Percentiles rank a stretch among this genome's conserved stretches.
Evolutionary conservation across 2,797 vertebrate genomes (phyloP).

Genomic region (Poeciliopsis infans): DNA sequence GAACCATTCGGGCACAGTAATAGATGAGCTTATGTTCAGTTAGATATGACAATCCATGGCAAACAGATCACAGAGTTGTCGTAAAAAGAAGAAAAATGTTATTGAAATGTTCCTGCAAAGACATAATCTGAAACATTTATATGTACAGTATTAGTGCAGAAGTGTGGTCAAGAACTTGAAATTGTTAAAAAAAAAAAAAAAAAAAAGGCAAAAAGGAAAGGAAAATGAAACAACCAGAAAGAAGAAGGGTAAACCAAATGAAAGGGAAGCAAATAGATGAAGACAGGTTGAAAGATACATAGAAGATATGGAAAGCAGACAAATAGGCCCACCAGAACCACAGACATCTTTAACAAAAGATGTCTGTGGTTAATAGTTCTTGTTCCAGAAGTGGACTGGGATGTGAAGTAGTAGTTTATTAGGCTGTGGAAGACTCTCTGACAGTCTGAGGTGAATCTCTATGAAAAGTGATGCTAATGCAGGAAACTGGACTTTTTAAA

Average conservation of each 20-base stretch:
- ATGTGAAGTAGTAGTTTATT: not conserved
- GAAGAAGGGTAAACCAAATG: constrained; percentile 45
- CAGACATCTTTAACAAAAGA: constrained; percentile 65
- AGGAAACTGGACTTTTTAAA: not conserved
- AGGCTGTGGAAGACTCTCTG: not conserved
- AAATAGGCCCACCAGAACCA: constrained; percentile 57
- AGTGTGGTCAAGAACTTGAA: not conserved
- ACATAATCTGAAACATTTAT: not conserved
- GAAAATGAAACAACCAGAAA: constrained; percentile 39
- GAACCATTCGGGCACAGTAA: not conserved
- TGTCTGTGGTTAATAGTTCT: too few relatives aligned
- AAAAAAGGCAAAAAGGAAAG: not conserved
- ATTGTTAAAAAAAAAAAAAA: not conserved
- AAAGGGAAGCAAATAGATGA: constrained; percentile 37
- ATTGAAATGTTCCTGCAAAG: not conserved
- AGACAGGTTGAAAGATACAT: constrained; percentile 48
- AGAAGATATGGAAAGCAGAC: constrained; percentile 52
- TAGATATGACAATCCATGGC: not conserved
- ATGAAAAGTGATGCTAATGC: not conserved
- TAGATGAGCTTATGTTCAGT: not conserved
- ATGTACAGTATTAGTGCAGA: not conserved
- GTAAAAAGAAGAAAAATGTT: not conserved
- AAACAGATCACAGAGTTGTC: not conserved
- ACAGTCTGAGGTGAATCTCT: not conserved
- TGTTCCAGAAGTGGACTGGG: too few relatives aligned